Percentiles rank a stretch among this genome's conserved stretches.
phyloP scores from a whole-genome alignment of 1,140 invertebrate species.

The Aplysia californica region DNA sequence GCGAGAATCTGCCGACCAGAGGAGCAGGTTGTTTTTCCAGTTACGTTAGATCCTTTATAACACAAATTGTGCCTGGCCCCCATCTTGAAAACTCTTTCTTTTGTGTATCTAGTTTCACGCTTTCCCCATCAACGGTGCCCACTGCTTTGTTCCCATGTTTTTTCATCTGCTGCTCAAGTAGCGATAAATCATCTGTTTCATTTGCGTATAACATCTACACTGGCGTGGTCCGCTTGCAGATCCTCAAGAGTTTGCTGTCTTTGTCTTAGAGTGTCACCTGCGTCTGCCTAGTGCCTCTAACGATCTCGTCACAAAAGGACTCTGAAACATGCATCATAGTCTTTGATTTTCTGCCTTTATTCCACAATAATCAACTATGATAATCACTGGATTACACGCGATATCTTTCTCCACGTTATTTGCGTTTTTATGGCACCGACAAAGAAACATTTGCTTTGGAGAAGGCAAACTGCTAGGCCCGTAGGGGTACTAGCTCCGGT shows the following conservation, averaged over 20 bases:
- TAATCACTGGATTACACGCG: slow-evolving; percentile 26
- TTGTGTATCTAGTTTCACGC: slow-evolving; percentile 27
- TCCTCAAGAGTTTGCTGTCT: slow-evolving; percentile 13
- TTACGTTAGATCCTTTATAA: slow-evolving; percentile 2
- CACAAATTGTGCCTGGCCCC: not conserved
- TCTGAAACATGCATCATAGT: slow-evolving; percentile 20
- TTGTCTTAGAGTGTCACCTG: slow-evolving; percentile 25
- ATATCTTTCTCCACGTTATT: slow-evolving; percentile 25
- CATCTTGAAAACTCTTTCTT: slow-evolving; percentile 15
- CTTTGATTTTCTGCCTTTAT: slow-evolving; percentile 27
- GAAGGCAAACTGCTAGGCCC: slow-evolving; percentile 1
- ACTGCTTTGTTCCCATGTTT: slow-evolving; percentile 23
- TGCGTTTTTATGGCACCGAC: slow-evolving; percentile 25
- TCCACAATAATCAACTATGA: slow-evolving; percentile 22
- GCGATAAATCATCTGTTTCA: slow-evolving; percentile 28
- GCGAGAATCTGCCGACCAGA: not conserved
- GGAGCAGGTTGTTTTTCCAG: slow-evolving; percentile 11
- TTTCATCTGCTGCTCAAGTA: slow-evolving; percentile 28
- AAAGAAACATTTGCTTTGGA: slow-evolving; percentile 11
- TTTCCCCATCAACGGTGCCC: slow-evolving; percentile 27
- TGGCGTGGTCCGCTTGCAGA: slow-evolving; percentile 14
- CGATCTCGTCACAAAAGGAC: slow-evolving; percentile 19
- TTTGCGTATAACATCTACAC: slow-evolving; percentile 28
- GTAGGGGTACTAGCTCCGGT: slow-evolving; percentile 2
- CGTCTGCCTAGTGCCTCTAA: slow-evolving; percentile 21